Evolutionary conservation across 2,888 invertebrate species (phyloP).

Genomic region (Philopedon plagiatum): DNA sequence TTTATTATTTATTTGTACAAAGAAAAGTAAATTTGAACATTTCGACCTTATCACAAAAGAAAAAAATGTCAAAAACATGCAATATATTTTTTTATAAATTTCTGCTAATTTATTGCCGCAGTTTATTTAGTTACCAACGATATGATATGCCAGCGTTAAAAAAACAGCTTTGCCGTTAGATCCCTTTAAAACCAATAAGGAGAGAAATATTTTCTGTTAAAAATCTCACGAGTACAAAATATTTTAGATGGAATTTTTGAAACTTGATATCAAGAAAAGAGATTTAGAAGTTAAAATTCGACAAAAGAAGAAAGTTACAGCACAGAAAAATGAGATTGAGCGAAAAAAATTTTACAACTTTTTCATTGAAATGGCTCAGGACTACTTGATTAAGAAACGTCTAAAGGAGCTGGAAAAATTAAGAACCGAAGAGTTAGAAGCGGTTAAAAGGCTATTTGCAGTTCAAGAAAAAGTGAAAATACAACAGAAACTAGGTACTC

Average conservation of each 20-base stretch:
- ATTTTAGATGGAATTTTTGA: neutral
- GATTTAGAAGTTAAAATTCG: neutral
- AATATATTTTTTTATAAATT: too few species aligned
- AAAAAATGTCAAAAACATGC: too few species aligned
- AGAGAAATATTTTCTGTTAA: too few species aligned
- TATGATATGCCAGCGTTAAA: too few species aligned
- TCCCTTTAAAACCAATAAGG: too few species aligned
- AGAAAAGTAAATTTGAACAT: too few species aligned
- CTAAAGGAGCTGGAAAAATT: neutral
- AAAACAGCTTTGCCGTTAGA: too few species aligned
- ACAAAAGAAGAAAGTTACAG: neutral
- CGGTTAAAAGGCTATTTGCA: neutral
- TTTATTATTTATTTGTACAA: too few species aligned
- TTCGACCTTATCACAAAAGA: too few species aligned
- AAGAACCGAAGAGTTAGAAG: neutral
- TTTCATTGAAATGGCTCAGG: neutral
- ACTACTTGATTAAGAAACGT: neutral
- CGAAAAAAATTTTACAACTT: constrained; percentile 1
- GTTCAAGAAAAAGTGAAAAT: constrained; percentile 4
- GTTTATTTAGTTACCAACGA: too few species aligned
- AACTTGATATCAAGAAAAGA: neutral
- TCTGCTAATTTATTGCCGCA: too few species aligned
- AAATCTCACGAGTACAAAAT: too few species aligned
- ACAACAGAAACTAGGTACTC: neutral
- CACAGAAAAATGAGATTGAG: neutral